Evolutionary conservation across 2,888 invertebrate species (phyloP).

Genomic region (Pristionchus exspectatus): DNA sequence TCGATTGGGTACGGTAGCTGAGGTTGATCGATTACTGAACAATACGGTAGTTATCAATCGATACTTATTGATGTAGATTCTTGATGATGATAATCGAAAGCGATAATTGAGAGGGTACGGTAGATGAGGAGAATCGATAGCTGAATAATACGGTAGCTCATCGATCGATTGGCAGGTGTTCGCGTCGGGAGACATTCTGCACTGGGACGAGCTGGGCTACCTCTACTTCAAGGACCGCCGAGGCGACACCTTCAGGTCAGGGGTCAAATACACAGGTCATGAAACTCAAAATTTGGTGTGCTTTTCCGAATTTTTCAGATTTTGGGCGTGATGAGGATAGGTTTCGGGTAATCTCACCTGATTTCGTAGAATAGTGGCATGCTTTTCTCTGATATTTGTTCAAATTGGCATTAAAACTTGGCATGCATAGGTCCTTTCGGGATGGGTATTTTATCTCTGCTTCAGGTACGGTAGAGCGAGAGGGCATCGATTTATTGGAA

Average conservation of each 20-base stretch:
- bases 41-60: background rate
- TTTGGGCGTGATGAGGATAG: too few species aligned
- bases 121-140: background rate
- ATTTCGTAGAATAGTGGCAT: too few species aligned
- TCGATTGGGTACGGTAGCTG: background rate
- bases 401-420: too few species aligned
- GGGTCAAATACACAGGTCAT: too few species aligned
- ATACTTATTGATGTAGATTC: too few species aligned
- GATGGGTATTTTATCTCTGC: too few species aligned
- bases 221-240: conserved; percentile 93
- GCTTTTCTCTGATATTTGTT: too few species aligned
- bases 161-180: conserved; percentile 64
- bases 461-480: conserved; percentile 56
- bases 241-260: conserved; percentile 94
- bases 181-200: conserved; percentile 86
- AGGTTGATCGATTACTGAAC: background rate
- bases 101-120: background rate
- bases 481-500: background rate
- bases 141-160: background rate
- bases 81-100: too few species aligned
- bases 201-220: conserved; percentile 93
- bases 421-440: too few species aligned
- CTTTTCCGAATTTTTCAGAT: too few species aligned
- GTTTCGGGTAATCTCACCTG: too few species aligned
- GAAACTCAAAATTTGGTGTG: too few species aligned